Conservation (phyloP, 2,113 vertebrate genomes). For the Oreocharis arfaki region DNA sequence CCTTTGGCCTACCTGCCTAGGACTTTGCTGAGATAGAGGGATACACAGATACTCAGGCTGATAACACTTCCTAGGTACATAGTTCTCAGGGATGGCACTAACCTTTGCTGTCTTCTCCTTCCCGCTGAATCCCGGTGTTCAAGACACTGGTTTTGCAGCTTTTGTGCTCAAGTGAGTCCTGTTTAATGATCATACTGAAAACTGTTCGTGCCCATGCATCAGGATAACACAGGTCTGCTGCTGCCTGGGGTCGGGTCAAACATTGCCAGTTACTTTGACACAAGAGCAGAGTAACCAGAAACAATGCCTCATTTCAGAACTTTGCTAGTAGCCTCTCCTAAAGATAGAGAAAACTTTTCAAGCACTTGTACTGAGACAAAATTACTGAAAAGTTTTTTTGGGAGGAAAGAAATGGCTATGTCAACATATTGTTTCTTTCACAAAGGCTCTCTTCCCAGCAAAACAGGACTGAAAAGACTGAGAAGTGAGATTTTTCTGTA, state of each 20-base stretch:
- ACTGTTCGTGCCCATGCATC: neutral
- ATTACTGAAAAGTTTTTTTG: neutral
- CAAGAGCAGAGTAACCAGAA: neutral
- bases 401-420: neutral
- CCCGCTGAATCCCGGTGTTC: neutral
- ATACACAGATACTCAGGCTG: neutral
- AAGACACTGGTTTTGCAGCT: neutral
- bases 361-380: neutral
- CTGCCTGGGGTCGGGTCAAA: fast-evolving
- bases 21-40: neutral
- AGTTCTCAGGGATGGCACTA: neutral
- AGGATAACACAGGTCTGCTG: neutral
- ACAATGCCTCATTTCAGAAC: neutral
- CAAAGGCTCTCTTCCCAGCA: neutral
- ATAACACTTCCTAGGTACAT: neutral
- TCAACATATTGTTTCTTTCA: neutral
- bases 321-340: neutral
- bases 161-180: neutral
- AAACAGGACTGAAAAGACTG: neutral
- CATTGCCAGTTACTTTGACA: neutral
- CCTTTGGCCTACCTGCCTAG: no score
- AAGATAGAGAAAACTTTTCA: neutral
- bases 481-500: neutral
- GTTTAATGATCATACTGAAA: neutral
- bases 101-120: neutral